These are phyloP conservation scores for Girardinichthys multiradiatus DNA, from an alignment of 2,113 vertebrate species.

Conservation along the genomic window DNA sequence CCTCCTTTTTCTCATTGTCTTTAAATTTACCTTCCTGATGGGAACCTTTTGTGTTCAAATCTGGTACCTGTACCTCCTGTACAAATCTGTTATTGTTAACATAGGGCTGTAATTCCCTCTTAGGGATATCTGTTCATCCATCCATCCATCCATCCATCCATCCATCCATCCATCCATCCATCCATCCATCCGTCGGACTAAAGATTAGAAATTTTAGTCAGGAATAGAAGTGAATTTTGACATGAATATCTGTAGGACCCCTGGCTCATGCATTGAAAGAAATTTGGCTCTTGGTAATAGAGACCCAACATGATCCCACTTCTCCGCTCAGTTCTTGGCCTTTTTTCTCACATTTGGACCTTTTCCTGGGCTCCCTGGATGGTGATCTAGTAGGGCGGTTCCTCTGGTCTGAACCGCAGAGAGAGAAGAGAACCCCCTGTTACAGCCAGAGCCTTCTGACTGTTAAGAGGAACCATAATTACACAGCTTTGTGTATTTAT, in stretches of 20 bases:
- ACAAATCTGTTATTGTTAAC: conserved; percentile 46
- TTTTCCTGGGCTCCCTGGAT: conserved; percentile 1
- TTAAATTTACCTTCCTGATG: conserved; percentile 33
- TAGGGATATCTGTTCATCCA: not conserved
- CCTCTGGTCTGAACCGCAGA: conserved; percentile 47
- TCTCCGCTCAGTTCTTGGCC: conserved; percentile 14
- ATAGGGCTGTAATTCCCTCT: conserved; percentile 23
- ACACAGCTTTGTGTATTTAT: conserved; percentile 72
- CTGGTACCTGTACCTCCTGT: not conserved
- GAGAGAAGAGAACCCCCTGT: conserved; percentile 45
- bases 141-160: not conserved
- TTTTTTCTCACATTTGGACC: conserved; percentile 17
- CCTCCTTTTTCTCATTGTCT: conserved; percentile 14
- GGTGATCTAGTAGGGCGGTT: conserved; percentile 47
- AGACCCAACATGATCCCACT: not conserved
- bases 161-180: too few relatives aligned
- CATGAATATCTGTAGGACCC: too few relatives aligned
- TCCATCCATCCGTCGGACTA: too few relatives aligned
- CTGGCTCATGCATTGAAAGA: too few relatives aligned
- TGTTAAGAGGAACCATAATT: conserved; percentile 75
- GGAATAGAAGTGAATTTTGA: too few relatives aligned
- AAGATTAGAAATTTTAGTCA: too few relatives aligned
- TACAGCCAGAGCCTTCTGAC: conserved; percentile 34
- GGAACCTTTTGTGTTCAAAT: conserved; percentile 51
- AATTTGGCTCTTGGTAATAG: not conserved